Evolutionary conservation across 2,888 invertebrate species (phyloP), one percentile per base, ranked within the genome.

Genomic region (Odontocerum albicorne): DNA sequence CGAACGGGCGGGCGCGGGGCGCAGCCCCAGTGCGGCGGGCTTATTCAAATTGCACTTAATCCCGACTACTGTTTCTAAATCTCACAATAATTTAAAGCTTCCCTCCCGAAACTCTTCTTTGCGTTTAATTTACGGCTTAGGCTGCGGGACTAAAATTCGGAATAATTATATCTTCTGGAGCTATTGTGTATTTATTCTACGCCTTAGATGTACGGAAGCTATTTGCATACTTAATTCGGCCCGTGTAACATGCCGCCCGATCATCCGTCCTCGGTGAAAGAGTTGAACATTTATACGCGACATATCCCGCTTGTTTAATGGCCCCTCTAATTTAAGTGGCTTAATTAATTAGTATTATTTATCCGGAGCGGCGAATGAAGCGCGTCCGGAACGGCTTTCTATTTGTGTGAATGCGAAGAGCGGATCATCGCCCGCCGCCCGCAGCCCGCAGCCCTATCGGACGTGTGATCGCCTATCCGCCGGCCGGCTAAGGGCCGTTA

Each of bases 21-120:
- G 21, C 19, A 31, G 35, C 33, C n/a, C 3, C 33, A 19, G 10
- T 17, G 36, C 54, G 17, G 46, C 35, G 42, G 45, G 60, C 53
- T 60, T 60, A 60, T 60, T 60, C 60, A 60, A 60, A 60, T 60
- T 60, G 60, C 54, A 57, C 60, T 38, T 60, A 60, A 60, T 60
- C 60, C 60, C 54, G 49, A 60, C 60, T 54, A 57, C 60, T 60
- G 60, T 60, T 60, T 60, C 60, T 60, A 60, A 60, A 60, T 60
- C 60, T 60, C 60, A 57, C 60, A 60, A 60, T 60, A 60, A 57
- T 60, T 60, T 57, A 60, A 55, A 60, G 60, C 60, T 57, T 57
- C 57, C 57, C 60, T 35, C 40, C 46, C 60, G 39, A 57, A 54
- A 54, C 59, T 56, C 60, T 57, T 57, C 57, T 57, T 60, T 60